Evolutionary conservation across 2,888 invertebrate species (phyloP), one percentile per base, ranked within the genome.

Genomic region (Netelia melanura): DNA sequence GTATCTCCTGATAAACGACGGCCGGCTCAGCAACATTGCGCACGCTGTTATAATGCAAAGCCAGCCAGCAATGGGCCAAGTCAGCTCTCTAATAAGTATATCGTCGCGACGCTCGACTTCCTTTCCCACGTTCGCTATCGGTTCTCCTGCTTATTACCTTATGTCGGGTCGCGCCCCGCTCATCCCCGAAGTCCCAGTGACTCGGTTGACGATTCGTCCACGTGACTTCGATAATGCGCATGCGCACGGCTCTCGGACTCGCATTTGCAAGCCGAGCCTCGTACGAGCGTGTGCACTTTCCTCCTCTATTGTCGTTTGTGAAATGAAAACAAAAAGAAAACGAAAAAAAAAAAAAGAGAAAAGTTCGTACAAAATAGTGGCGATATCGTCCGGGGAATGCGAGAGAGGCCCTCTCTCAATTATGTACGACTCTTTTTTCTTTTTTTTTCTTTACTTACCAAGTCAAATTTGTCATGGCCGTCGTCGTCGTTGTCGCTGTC

Each of bases 81-180:
- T 75, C 68, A 75, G 71, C 75, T 70, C 43, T 65, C 64, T 43
- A 58, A 67, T 44, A 61, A 17, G 65, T 44, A 67, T 67, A 48
- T 38, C 38, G 38, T 38, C 25, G 79, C 74, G 67, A 70, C 21
- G 62, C 65, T 17, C 76, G 67, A 91, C 92, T 93, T 93, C 93
- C 93, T 92, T 93, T 93, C 93, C 90, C 93, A 93, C 93, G 92
- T 92, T 91, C 86, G 89, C 90, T 93, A 93, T 93, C 93, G 88
- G 88, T 86, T 79, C 78, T 81, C 70, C 86, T 83, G 86, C 84
- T 88, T 88, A 90, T 90, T 91, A 91, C 89, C 89, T 90, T 86
- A 81, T 83, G 82, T 6, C 79, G 87, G 86, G 61, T 67, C 38
- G 77, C 23, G 10, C 43, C 30, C 62, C 23, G 62, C 25, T 72